Percentiles rank a stretch among this genome's conserved stretches.
Conservation (phyloP, 2,888 invertebrate species). For the Taphrorychus bicolor region DNA sequence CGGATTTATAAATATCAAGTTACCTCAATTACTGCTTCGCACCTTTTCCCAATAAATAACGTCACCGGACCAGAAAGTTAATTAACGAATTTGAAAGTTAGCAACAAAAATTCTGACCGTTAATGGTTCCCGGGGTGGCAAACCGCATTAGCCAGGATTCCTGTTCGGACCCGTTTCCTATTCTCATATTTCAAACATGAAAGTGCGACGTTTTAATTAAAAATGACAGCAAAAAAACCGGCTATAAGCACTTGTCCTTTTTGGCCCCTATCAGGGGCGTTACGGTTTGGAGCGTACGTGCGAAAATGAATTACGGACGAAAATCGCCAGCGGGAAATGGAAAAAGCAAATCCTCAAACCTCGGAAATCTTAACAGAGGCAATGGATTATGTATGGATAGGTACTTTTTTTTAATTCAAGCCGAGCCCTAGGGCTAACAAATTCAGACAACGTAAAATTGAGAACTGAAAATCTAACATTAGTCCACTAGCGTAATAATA, state of each 20-base stretch:
- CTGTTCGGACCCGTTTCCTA: slow-evolving; percentile 31
- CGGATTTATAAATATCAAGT: background rate
- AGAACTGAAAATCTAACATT: background rate
- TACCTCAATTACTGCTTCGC: background rate
- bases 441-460: background rate
- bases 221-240: slow-evolving; percentile 36
- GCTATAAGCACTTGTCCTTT: slow-evolving; percentile 22
- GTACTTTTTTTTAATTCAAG: background rate
- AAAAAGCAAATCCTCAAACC: background rate
- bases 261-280: slow-evolving; percentile 17
- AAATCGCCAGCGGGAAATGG: slow-evolving; percentile 4
- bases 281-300: slow-evolving; percentile 1
- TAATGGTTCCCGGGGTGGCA: slow-evolving; percentile 37
- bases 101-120: slow-evolving; percentile 33
- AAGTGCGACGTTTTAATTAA: slow-evolving; percentile 38
- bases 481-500: slow-evolving; percentile 1
- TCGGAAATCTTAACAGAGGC: background rate
- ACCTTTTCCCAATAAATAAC: slow-evolving; percentile 30
- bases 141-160: slow-evolving; percentile 31
- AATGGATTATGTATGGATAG: background rate
- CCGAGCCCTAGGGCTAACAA: background rate
- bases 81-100: slow-evolving; percentile 35
- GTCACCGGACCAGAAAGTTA: slow-evolving; percentile 27
- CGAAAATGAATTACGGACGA: slow-evolving; percentile 4
- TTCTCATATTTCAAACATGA: slow-evolving; percentile 38